Conservation (phyloP, 2,113 vertebrate genomes). For the Lycocorax pyrrhopterus region DNA sequence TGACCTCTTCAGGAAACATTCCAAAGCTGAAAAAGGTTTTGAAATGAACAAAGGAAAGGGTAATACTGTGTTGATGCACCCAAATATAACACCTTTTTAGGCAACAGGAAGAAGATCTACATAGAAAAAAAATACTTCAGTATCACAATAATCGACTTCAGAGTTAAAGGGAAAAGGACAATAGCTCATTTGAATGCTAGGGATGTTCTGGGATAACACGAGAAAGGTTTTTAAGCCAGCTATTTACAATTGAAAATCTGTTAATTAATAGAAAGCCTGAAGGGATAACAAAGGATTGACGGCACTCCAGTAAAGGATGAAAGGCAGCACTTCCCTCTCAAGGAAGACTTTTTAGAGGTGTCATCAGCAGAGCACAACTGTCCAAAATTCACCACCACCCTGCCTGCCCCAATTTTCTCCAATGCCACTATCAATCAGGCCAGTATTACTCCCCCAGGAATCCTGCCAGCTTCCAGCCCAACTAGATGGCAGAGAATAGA, state of each 20-base stretch:
- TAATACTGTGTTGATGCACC: neutral
- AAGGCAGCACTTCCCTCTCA: neutral
- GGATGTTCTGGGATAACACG: neutral
- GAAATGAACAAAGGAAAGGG: neutral
- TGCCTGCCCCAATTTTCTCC: too few relatives aligned
- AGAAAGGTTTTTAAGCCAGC: neutral
- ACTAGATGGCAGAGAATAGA: neutral
- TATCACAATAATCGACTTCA: neutral
- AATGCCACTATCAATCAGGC: neutral
- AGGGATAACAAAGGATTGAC: neutral
- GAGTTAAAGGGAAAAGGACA: neutral
- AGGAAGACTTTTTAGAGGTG: neutral
- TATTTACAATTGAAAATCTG: neutral
- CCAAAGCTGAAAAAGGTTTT: neutral
- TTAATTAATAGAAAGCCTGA: slow-evolving; percentile 26
- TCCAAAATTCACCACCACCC: neutral
- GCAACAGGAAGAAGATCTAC: neutral
- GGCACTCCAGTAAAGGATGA: neutral
- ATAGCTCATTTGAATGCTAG: neutral
- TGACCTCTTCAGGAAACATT: neutral
- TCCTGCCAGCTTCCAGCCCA: neutral
- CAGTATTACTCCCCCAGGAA: neutral
- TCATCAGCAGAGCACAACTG: neutral
- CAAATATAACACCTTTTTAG: neutral
- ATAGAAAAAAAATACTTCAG: neutral